phyloP scores from a whole-genome alignment of 2,113 vertebrate genomes.

The Rhinoderma darwinii region DNA sequence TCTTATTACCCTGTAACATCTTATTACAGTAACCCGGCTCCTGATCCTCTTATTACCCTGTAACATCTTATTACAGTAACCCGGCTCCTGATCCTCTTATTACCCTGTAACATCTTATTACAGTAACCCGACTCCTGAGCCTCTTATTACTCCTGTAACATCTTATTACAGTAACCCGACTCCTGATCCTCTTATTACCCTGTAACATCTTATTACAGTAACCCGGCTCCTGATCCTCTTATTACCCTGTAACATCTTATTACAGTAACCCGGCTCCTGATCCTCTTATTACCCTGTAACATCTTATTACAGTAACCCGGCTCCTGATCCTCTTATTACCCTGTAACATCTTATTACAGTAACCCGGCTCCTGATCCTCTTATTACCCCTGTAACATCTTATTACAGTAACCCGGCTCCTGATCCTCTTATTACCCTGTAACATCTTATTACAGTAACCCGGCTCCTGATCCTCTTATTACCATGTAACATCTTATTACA shows the following conservation, averaged over 20 bases:
- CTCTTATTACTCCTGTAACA: neutral
- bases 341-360: neutral
- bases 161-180: neutral
- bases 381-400: neutral
- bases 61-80: constrained; percentile 9
- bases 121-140: constrained; percentile 7
- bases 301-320: neutral
- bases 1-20: constrained; percentile 27
- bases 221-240: neutral
- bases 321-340: neutral
- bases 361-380: neutral
- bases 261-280: neutral
- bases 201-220: neutral
- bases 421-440: neutral
- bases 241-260: neutral
- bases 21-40: constrained; percentile 3
- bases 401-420: neutral
- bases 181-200: neutral
- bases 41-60: neutral
- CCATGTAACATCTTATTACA: neutral
- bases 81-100: neutral
- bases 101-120: constrained; percentile 15
- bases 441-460: neutral
- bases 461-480: neutral
- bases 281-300: neutral